These are phyloP conservation scores for Fukomys damarensis DNA, from an alignment of 2,113 vertebrate genomes.

Conservation along the genomic window DNA sequence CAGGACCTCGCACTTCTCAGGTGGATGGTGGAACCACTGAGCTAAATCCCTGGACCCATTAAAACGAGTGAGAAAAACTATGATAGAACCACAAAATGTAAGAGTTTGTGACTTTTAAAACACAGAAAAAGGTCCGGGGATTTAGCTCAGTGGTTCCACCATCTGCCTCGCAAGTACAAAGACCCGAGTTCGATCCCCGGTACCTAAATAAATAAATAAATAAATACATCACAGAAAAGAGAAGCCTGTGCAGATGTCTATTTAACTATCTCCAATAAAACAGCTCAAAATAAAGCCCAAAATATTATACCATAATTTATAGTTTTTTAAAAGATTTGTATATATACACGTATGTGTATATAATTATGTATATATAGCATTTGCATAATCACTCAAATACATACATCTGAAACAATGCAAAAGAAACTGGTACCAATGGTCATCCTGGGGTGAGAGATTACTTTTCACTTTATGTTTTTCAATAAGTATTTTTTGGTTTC, in stretches of 20 bases:
- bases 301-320: not conserved
- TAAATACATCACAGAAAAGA: not conserved
- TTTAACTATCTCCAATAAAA: not conserved
- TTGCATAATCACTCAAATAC: not conserved
- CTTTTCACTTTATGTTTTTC: not conserved
- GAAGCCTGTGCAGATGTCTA: not conserved
- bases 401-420: not conserved
- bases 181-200: too few relatives aligned
- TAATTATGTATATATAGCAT: not conserved
- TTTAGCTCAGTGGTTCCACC: too few relatives aligned
- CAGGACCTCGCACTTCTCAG: too few relatives aligned
- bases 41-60: too few relatives aligned
- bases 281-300: conserved; percentile 1
- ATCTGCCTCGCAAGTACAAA: too few relatives aligned
- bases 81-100: not conserved
- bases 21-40: too few relatives aligned
- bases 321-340: not conserved
- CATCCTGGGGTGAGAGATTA: not conserved
- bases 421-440: not conserved
- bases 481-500: not conserved
- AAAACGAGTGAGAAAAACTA: conserved; percentile 27
- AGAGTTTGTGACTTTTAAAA: conserved; percentile 28
- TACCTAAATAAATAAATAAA: too few relatives aligned
- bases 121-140: too few relatives aligned
- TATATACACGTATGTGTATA: not conserved